Base-by-base conservation (phyloP, 2,888 invertebrate genomes). In the Deladenus siricidicola region DNA sequence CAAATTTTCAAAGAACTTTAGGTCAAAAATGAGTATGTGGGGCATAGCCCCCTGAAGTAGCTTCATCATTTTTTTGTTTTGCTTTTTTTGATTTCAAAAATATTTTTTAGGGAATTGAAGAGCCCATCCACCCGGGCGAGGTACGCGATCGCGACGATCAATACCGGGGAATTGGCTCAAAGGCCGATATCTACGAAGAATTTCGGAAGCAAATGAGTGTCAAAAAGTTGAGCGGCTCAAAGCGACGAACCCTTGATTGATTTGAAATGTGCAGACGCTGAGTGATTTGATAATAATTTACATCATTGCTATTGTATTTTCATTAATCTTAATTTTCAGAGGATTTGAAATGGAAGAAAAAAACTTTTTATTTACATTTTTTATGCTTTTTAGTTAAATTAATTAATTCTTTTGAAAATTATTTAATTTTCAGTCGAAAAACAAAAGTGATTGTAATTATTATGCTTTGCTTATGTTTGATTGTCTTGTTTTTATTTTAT, bases 41-140 rank as follows among this genome's bases (percentile, higher is more conserved):
- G n/a, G n/a, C n/a, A n/a, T n/a, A n/a, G n/a, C n/a, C n/a, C n/a
- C n/a, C n/a, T n/a, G n/a, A n/a, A n/a, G n/a, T n/a, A n/a, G 6
- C 39, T 34, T 34, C 14, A 34, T 34, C 39, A 34, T 34, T 34
- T 34, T 34, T 34, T 34, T 34, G 30, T 26, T 14, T 4, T 3
- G 4, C n/a, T 56, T 23, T 26, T 3, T 8, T 1, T 6, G 14
- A 14, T 17, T 17, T 55, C 19, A 45, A 30, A 10, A 19, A 17
- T 56, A 14, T n/a, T 29, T 48, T 71, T 54, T 42, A 73, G 73
- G 73, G 96, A 63, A 93, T 92, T 65, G 89, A 90, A 63, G 88
- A 91, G 69, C 94, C 94, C 0, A 90, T 96, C 70, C 86, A 88
- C 55, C 90, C 89, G 0, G 92, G 90, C 49, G 87, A 89, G 71